These are phyloP conservation scores for Lycaon pictus DNA, from an alignment of 2,113 vertebrate genomes.

Conservation along the genomic window DNA sequence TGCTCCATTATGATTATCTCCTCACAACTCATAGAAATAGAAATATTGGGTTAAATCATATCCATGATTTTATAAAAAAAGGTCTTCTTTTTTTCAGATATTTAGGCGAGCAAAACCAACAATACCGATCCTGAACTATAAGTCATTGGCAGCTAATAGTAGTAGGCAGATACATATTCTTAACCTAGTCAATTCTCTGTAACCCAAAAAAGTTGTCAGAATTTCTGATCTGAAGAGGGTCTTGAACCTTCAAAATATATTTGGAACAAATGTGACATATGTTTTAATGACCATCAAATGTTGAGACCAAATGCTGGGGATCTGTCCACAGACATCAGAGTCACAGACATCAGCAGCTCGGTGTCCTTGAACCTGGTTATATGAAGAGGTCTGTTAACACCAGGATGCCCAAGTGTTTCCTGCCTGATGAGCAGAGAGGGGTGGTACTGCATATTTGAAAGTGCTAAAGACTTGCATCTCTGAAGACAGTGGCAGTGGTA, in stretches of 20 bases:
- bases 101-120: neutral
- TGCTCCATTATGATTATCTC: neutral
- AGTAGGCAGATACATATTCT: conserved; percentile 30
- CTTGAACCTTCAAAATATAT: neutral
- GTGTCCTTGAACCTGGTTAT: neutral
- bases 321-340: conserved; percentile 48
- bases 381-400: neutral
- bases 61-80: conserved; percentile 22
- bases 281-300: conserved; percentile 24
- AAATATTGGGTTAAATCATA: neutral
- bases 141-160: neutral
- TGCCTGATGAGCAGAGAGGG: neutral
- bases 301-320: neutral
- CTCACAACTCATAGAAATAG: neutral
- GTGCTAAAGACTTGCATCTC: neutral
- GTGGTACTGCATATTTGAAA: conserved; percentile 6
- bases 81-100: neutral
- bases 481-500: conserved; percentile 40
- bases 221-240: neutral
- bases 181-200: neutral
- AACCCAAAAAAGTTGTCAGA: conserved; percentile 55
- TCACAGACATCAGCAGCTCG: neutral
- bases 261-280: conserved; percentile 25
- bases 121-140: neutral
- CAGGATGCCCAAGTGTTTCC: neutral